A percentile compares a stretch with the other conserved stretches of the same genome.
Conservation (phyloP, 1,140 invertebrate genomes). For the Pararge aegeria region DNA sequence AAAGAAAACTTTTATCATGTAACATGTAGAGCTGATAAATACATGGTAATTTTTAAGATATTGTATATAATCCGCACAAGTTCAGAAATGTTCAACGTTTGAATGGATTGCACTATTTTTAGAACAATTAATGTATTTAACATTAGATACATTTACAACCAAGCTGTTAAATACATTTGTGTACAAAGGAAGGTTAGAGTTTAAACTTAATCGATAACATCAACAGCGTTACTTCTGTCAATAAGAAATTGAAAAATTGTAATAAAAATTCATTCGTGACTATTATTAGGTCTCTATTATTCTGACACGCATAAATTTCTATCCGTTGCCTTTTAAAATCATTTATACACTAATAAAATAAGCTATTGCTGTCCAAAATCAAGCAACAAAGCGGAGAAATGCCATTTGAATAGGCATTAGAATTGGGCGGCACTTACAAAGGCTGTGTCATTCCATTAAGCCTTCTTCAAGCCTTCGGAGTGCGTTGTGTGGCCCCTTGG, state of each 20-base stretch:
- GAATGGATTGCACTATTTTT: no score
- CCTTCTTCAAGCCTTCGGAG: conserved; percentile 70
- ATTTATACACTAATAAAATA: conserved; percentile 75
- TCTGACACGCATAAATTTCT: conserved; percentile 20
- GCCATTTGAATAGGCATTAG: conserved; percentile 77
- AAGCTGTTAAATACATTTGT: no score
- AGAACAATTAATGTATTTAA: no score
- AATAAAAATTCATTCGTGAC: conserved; percentile 23
- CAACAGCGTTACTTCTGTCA: conserved; percentile 16
- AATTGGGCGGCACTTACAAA: conserved; percentile 77
- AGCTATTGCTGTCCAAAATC: conserved; percentile 74
- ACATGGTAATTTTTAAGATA: no score
- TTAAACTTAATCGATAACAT: conserved; percentile 10
- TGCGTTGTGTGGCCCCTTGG: conserved; percentile 70
- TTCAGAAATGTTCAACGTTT: no score
- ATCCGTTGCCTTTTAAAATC: conserved; percentile 57
- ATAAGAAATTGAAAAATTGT: conserved; percentile 23
- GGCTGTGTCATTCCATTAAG: conserved; percentile 77
- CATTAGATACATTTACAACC: no score
- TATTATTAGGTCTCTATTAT: conserved; percentile 27
- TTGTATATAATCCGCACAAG: no score
- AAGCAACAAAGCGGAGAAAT: conserved; percentile 77
- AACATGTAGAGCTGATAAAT: no score
- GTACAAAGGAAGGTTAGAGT: conserved; percentile 17
- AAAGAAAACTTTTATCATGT: no score